These are phyloP conservation scores for Ectemnius lituratus DNA, from an alignment of 2,888 invertebrate species.

Conservation along the genomic window DNA sequence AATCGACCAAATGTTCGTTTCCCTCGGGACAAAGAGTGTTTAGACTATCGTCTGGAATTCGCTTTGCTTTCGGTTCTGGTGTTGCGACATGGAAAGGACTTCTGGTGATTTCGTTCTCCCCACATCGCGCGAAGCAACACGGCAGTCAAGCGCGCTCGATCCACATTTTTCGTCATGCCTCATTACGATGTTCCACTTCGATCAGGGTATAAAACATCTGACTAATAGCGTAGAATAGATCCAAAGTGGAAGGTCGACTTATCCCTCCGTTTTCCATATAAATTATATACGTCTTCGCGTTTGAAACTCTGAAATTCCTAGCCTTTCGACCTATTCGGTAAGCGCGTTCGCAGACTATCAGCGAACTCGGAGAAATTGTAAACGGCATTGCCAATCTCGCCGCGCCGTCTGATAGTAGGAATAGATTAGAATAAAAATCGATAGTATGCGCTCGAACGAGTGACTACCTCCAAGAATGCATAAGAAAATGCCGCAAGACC, in stretches of 20 bases:
- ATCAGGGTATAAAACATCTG: too few species aligned
- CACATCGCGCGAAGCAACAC: too few species aligned
- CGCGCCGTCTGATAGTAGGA: not conserved
- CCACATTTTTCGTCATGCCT: too few species aligned
- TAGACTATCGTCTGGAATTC: not conserved
- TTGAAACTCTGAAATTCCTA: too few species aligned
- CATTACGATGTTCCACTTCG: too few species aligned
- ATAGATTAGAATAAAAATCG: not conserved
- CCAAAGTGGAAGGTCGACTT: too few species aligned
- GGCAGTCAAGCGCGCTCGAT: too few species aligned
- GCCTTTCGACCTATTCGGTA: not conserved
- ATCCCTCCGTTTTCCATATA: too few species aligned
- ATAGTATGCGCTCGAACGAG: not conserved
- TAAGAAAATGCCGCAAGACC: slow-evolving; percentile 10
- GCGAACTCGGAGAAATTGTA: not conserved
- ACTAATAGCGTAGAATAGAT: too few species aligned
- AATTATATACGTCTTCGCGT: too few species aligned
- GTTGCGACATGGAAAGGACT: not conserved
- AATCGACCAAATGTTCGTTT: too few species aligned
- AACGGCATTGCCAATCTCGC: not conserved
- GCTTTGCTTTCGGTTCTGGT: not conserved
- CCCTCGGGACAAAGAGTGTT: not conserved
- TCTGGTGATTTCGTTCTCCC: not conserved
- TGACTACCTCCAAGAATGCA: not conserved
- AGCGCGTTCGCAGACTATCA: not conserved